Base-by-base conservation (phyloP, 37 sponge, comb jelly and placozoan species). In the Cliona cf. orientalis region DNA sequence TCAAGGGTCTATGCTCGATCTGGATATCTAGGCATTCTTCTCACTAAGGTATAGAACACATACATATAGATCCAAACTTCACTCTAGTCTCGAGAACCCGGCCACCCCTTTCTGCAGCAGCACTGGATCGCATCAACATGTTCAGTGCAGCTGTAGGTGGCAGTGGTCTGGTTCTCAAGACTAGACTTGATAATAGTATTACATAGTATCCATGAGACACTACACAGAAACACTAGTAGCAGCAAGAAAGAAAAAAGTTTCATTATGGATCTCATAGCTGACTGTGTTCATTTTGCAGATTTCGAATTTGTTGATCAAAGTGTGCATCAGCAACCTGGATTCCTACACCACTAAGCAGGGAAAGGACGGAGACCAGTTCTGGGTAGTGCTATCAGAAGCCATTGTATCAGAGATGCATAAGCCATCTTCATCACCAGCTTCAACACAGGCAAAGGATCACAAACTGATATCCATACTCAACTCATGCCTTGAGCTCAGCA, bases 21-120 rank as follows among this genome's bases (percentile, higher is more conserved):
- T 26, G 97, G 97, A 2, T 97, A 86, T 49, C 81, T 97, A 23
- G 95, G 90, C 3, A 58, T 97, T 9, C 76, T 97, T 2, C 42
- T 97, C 49, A 80, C 80, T 14, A 94, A 97, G 85, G 97, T 96
- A 58, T 33, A 26, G 61, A 21, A 9, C 57, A 74, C 35, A 21
- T 33, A 21, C 40, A n/a, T n/a, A n/a, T n/a, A n/a, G n/a, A n/a
- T n/a, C n/a, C n/a, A n/a, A n/a, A n/a, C n/a, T n/a, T n/a, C n/a
- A n/a, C n/a, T n/a, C n/a, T n/a, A n/a, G n/a, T n/a, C n/a, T n/a
- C n/a, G n/a, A n/a, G n/a, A n/a, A n/a, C n/a, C n/a, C n/a, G n/a
- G n/a, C n/a, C n/a, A n/a, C n/a, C n/a, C n/a, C n/a, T n/a, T n/a
- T n/a, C n/a, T n/a, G n/a, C n/a, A n/a, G n/a, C n/a, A n/a, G n/a